A percentile compares a stretch with the other conserved stretches of the same genome.
These are phyloP conservation scores for Drosophila parthenogenetica DNA, from an alignment of 2,888 invertebrate species.

Conservation along the genomic window DNA sequence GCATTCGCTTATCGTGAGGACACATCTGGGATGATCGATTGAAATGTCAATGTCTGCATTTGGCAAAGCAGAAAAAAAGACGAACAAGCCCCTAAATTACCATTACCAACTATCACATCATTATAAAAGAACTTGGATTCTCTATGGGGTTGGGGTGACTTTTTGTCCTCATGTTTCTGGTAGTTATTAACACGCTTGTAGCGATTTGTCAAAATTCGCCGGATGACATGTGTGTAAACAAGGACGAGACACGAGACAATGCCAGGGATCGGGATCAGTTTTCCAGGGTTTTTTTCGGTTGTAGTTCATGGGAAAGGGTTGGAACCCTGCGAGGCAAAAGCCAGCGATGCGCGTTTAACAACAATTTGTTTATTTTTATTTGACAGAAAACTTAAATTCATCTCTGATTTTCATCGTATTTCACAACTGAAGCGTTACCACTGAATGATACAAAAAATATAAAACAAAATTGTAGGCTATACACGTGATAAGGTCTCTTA, in stretches of 20 bases:
- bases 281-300: conserved; percentile 4
- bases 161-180: conserved; percentile 38
- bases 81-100: conserved; percentile 25
- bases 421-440: conserved; percentile 44
- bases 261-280: conserved; percentile 30
- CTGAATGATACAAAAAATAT: conserved; percentile 5
- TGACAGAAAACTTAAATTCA: conserved; percentile 58
- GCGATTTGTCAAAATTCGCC: conserved; percentile 73
- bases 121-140: conserved; percentile 3
- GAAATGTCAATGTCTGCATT: conserved; percentile 48
- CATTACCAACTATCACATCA: conserved; percentile 18
- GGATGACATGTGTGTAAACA: conserved; percentile 80
- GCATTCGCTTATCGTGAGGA: conserved; percentile 35
- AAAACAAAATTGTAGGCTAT: neutral
- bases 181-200: conserved; percentile 77
- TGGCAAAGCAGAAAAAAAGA: conserved; percentile 21
- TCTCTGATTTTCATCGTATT: conserved; percentile 52
- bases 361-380: conserved; percentile 77
- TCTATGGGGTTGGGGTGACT: conserved; percentile 50
- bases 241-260: conserved; percentile 46
- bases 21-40: conserved; percentile 66
- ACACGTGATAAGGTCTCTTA: conserved; percentile 7
- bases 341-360: conserved; percentile 54
- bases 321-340: conserved; percentile 43
- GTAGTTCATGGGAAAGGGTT: conserved; percentile 49